Evolutionary conservation across 2,113 vertebrate species (phyloP).

Genomic region (Toxostoma redivivum): DNA sequence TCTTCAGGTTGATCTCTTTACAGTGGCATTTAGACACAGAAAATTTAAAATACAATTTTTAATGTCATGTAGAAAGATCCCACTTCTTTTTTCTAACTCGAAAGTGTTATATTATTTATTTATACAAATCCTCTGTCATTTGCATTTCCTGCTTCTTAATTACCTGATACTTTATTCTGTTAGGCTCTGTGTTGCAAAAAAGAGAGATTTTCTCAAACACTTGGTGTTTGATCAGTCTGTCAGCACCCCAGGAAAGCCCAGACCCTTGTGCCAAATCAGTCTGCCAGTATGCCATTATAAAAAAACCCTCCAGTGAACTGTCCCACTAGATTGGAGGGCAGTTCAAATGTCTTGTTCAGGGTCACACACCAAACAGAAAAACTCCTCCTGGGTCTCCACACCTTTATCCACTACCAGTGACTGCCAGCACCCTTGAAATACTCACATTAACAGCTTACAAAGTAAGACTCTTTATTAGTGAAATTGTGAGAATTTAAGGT

Average conservation of each 20-base stretch:
- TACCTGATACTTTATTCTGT: background rate
- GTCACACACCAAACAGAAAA: background rate
- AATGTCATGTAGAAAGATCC: background rate
- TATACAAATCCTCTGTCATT: background rate
- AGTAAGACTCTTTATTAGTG: background rate
- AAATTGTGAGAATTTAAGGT: background rate
- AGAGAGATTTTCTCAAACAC: background rate
- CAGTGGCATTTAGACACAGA: background rate
- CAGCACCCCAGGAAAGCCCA: background rate
- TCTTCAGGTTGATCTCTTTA: background rate
- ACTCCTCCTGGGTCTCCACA: background rate
- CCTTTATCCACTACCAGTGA: background rate
- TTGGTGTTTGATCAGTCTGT: background rate
- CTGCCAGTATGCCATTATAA: background rate
- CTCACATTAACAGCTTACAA: background rate
- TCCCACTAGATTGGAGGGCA: accelerated
- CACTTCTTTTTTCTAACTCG: background rate
- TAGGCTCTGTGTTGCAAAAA: background rate
- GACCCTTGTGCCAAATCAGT: background rate
- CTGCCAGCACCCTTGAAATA: background rate
- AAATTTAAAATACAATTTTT: background rate
- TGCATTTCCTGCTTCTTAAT: background rate
- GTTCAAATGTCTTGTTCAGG: background rate
- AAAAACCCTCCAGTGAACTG: background rate
- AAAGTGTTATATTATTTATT: background rate